Evolutionary conservation across 2,113 vertebrate genomes (phyloP).

Genomic region (Loxodonta africana): DNA sequence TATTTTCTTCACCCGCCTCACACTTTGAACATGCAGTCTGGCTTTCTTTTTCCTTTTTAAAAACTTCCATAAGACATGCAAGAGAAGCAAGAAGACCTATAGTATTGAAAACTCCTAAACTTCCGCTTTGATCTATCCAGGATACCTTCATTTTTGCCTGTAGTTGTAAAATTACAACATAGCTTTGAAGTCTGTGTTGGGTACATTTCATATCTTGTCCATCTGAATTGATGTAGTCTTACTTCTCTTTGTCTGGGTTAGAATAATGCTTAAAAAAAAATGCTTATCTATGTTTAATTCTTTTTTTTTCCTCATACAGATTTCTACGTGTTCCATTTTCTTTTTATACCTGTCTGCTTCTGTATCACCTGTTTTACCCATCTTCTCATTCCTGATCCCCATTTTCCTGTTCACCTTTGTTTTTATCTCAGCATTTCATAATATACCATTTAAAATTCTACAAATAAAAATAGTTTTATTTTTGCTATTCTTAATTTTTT

Average conservation of each 20-base stretch:
- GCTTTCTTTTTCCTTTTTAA: constrained; percentile 62
- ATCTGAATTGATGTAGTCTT: neutral
- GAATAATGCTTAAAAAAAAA: neutral
- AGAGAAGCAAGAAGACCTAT: neutral
- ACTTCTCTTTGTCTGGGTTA: neutral
- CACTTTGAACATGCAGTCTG: constrained; percentile 8
- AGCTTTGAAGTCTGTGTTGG: neutral
- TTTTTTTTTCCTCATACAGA: neutral
- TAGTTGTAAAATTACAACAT: neutral
- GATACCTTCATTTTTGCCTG: neutral
- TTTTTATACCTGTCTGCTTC: neutral
- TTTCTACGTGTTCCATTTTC: neutral
- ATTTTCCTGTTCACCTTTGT: constrained; percentile 23
- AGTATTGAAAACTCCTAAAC: neutral
- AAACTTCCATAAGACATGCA: constrained; percentile 51
- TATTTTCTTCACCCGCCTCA: constrained; percentile 7
- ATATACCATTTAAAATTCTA: neutral
- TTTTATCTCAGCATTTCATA: constrained; percentile 3
- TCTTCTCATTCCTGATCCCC: neutral
- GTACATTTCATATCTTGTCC: neutral
- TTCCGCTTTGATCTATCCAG: neutral
- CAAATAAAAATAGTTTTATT: constrained; percentile 18
- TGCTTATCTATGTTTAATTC: neutral
- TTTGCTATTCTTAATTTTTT: constrained; percentile 6
- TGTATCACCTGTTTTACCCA: neutral